Base-by-base conservation (phyloP, 2,797 vertebrate genomes). In the Sebastes iracundus region DNA sequence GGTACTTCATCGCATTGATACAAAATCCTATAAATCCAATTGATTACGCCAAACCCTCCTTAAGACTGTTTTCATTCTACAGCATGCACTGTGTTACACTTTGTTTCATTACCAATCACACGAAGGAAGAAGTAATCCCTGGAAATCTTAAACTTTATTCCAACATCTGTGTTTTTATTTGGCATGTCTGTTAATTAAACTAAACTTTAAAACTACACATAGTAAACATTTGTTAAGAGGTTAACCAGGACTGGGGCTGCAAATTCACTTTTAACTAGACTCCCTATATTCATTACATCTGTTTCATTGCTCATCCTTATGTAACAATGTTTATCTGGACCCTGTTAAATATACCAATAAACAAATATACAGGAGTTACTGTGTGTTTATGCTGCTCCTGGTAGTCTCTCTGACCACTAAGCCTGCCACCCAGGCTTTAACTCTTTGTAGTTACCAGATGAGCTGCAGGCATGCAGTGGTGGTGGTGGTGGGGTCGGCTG, bases 381-480 rank as follows among this genome's bases (percentile, higher is more conserved):
- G 32, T 63, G 46, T 78, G 63, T 71, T 52, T 46, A 55, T 33
- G 38, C 27, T n/a, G 13, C 38, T 58, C 16, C 62, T 35, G 63
- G 60, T 72, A 5, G 46, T 63, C 4, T 68, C 66, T 61, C 30
- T 49, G 55, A 61, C 68, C 60, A 27, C 75, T 30, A 13, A 13
- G 46, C 9, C 73, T 80, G 85, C 74, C 75, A 71, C 74, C 62
- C 75, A 74, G 63, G 53, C 72, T 11, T 81, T 7, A 35, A 56
- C 1, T 11, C 52, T 83, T 75, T 87, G 80, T 80, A 75, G 81
- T 49, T 49, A 11, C 79, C 77, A 83, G 77, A 87, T 84, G 67
- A 90, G 77, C 64, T 69, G 78, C 72, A 85, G 77, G 67, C 80
- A 38, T 75, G 72, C 30, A 27, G n/a, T 64, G 66, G 83, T 71